A percentile compares a stretch with the other conserved stretches of the same genome.
Evolutionary conservation across 2,888 invertebrate species (phyloP).

Genomic region (Therioaphis trifolii): DNA sequence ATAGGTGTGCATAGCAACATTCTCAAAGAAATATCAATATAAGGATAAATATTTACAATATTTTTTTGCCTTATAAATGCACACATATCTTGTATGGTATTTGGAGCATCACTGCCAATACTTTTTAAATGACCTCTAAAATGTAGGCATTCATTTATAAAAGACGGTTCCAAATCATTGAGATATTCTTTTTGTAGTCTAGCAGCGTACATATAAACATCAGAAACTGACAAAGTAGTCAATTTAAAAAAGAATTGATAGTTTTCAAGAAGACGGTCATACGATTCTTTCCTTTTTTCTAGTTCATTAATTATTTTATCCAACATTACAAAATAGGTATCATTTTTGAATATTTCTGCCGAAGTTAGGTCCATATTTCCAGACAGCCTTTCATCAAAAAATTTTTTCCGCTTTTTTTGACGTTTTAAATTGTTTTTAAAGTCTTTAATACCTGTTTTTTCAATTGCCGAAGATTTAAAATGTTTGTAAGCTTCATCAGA

Average conservation of each 20-base stretch:
- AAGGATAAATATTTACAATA: constrained; percentile 69
- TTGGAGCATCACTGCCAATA: constrained; percentile 5
- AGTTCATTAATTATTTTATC: constrained; percentile 23
- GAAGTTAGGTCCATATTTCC: background rate
- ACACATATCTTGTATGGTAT: constrained; percentile 29
- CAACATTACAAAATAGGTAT: background rate
- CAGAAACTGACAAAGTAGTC: background rate
- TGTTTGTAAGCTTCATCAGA: constrained; percentile 16
- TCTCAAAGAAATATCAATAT: no score
- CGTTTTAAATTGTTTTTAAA: constrained; percentile 6
- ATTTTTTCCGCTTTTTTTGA: no score
- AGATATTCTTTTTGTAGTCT: constrained; percentile 28
- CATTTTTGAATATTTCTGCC: constrained; percentile 4
- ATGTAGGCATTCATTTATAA: no score
- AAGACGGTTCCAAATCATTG: no score
- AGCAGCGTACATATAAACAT: background rate
- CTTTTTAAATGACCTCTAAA: no score
- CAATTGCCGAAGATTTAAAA: constrained; percentile 12
- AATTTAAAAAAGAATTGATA: constrained; percentile 16
- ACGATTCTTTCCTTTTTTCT: constrained; percentile 24
- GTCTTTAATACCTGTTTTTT: constrained; percentile 31
- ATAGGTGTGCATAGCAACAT: no score
- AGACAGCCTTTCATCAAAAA: no score
- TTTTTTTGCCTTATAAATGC: constrained; percentile 22
- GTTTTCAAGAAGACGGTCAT: background rate